phyloP scores from a whole-genome alignment of 2,113 vertebrate species.

The Salminus brasiliensis region DNA sequence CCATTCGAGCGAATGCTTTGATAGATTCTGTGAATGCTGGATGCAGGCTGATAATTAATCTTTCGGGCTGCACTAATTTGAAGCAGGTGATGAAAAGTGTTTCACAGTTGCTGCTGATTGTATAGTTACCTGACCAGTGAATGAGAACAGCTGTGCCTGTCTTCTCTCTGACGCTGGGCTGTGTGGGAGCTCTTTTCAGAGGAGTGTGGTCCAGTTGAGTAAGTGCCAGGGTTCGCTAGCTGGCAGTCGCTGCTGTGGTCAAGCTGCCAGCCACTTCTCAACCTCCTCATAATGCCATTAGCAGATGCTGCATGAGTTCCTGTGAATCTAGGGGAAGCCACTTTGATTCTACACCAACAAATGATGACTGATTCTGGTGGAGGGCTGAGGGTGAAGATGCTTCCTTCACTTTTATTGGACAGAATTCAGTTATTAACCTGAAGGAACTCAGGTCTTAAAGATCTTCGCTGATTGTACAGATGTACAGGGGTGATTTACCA shows the following conservation, averaged over 20 bases:
- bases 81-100: background rate
- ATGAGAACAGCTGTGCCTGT: background rate
- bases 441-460: too few relatives aligned
- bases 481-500: too few relatives aligned
- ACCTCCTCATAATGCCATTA: background rate
- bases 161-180: background rate
- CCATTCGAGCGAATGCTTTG: background rate
- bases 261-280: background rate
- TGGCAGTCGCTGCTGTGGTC: background rate
- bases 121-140: background rate
- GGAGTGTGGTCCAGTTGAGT: slow-evolving; percentile 1
- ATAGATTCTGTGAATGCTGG: background rate
- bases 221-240: background rate
- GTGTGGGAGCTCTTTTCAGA: slow-evolving; percentile 6
- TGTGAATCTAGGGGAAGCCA: background rate
- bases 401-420: background rate
- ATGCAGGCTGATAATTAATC: background rate
- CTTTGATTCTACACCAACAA: background rate
- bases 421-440: background rate
- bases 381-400: background rate
- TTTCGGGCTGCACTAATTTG: background rate
- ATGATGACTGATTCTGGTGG: background rate
- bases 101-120: background rate
- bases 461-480: too few relatives aligned
- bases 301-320: background rate